Base-by-base conservation (phyloP, 1,140 invertebrate genomes). In the Bilobella aurantiaca region DNA sequence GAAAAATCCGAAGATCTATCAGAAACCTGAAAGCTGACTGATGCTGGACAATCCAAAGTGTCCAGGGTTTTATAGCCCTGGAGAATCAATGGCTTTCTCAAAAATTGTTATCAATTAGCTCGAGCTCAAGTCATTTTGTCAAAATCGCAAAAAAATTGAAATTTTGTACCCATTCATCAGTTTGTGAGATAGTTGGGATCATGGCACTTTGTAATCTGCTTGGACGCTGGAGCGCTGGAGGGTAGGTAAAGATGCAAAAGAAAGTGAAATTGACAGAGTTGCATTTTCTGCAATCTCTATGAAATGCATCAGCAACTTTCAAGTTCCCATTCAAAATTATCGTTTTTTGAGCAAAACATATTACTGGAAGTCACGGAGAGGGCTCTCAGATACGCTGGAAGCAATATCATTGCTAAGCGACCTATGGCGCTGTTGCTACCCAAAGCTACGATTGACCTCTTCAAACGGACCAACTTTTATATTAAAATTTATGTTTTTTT, bases 11-110 rank as follows among this genome's bases (percentile, higher is more conserved):
- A 21, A 37, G 59, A 62, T 62, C 59, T 62, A 62, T 8, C 25
- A 42, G 59, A 62, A 62, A 62, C 37, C 34, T 46, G 59, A 42
- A 30, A 25, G 25, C 23, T 18, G 31, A 59, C 58, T 59, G 58
- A 31, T 31, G 28, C 58, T 59, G 16, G 16, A 8, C 58, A 8
- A 27, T 8, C 32, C 18, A 21, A 23, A 29, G 8, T 29, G 8
- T 57, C 53, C 53, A 30, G 8, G 58, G 5, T 59, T 59, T 59
- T 59, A 59, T 59, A 59, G n/a, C n/a, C 58, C 58, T 23, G 31
- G 23, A 32, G 18, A 59, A 28, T 59, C 58, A 59, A 59, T 29
- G 58, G 23, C 25, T 59, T 32, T 8, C 14, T 42, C 8, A 16
- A 53, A 53, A 53, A 23, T 53, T 16, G 25, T 53, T 23, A 53